A percentile compares a stretch with the other conserved stretches of the same genome.
Evolutionary conservation across 2,797 vertebrate species (phyloP).

Genomic region (Sebastes dallii): DNA sequence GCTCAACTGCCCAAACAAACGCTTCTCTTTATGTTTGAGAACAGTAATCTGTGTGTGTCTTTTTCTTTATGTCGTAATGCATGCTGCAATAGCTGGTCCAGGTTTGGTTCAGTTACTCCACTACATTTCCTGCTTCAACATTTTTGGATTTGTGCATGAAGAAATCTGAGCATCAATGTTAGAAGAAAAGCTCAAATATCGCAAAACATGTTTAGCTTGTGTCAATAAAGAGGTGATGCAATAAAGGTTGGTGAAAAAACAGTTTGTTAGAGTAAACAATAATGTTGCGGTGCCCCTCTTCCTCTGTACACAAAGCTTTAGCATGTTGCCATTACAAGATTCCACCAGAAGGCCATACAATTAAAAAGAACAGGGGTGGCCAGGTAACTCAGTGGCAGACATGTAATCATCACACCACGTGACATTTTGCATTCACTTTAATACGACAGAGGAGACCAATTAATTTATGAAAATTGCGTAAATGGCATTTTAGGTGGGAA

Average conservation of each 20-base stretch:
- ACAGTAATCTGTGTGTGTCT: neutral
- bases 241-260: neutral
- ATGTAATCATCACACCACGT: neutral
- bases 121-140: neutral
- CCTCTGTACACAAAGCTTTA: neutral
- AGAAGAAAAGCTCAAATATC: neutral
- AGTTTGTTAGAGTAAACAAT: neutral
- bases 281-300: neutral
- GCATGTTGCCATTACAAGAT: neutral
- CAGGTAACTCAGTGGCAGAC: neutral
- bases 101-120: neutral
- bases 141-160: neutral
- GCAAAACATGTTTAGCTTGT: neutral
- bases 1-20: neutral
- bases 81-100: neutral
- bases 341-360: neutral
- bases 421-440: neutral
- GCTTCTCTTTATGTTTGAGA: neutral
- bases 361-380: neutral
- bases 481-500: slow-evolving; percentile 3
- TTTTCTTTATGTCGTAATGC: neutral
- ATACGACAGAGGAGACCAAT: neutral
- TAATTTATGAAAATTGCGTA: neutral
- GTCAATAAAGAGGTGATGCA: neutral
- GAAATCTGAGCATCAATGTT: neutral